Evolutionary conservation across 2,113 vertebrate genomes (phyloP).

Genomic region (Dryoscopus gambensis): DNA sequence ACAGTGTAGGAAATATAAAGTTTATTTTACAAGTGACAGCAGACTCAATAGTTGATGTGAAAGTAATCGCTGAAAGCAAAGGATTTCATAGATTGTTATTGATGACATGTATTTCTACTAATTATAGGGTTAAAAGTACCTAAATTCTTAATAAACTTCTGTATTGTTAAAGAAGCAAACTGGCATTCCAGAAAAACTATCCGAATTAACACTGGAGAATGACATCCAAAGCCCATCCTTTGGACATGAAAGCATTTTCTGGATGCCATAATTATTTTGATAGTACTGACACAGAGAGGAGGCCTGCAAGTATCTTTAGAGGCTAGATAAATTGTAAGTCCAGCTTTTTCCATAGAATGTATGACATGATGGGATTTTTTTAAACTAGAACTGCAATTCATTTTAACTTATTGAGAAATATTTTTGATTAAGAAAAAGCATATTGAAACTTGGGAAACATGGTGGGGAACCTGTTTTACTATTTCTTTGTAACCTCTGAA

Average conservation of each 20-base stretch:
- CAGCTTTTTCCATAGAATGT: fast-evolving
- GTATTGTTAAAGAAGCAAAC: background rate
- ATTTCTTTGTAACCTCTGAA: background rate
- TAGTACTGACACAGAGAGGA: background rate
- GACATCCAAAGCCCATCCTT: background rate
- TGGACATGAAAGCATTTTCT: background rate
- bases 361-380: fast-evolving
- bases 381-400: background rate
- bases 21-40: background rate
- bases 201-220: background rate
- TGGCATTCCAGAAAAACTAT: background rate
- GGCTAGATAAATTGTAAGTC: background rate
- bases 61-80: background rate
- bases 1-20: background rate
- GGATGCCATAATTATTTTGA: background rate
- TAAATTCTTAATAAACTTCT: background rate
- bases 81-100: background rate
- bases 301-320: background rate
- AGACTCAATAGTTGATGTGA: background rate
- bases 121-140: background rate
- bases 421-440: background rate
- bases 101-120: background rate
- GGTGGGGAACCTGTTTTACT: background rate
- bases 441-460: background rate
- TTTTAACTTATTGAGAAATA: background rate